phyloP scores from a whole-genome alignment of 2,113 vertebrate species.

The Hypocryptadius cinnamomeus region DNA sequence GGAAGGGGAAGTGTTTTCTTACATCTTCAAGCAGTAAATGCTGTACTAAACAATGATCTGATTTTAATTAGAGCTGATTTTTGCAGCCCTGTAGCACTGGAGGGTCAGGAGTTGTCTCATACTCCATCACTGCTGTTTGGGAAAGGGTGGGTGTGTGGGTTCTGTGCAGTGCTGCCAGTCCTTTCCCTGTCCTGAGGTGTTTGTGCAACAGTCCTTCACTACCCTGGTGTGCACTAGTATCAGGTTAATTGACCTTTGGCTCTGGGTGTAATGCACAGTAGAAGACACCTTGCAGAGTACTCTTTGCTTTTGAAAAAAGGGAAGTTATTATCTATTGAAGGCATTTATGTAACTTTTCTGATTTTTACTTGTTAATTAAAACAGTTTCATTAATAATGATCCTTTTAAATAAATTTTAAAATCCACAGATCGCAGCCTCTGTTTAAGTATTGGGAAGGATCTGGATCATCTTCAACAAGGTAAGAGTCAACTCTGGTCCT shows the following conservation, averaged over 20 bases:
- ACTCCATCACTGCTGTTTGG: background rate
- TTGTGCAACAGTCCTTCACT: background rate
- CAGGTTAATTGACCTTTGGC: background rate
- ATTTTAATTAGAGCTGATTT: background rate
- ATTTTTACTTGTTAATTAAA: background rate
- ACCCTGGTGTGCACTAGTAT: rapidly evolving
- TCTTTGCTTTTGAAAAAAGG: background rate
- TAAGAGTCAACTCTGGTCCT: background rate
- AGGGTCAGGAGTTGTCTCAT: background rate
- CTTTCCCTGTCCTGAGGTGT: background rate
- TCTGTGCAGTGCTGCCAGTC: background rate
- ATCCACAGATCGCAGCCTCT: constrained; percentile 21
- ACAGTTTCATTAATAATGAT: background rate
- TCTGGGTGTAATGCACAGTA: rapidly evolving
- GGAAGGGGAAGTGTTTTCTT: background rate
- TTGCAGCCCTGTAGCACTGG: background rate
- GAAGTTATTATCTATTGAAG: background rate
- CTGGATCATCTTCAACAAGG: constrained; percentile 14
- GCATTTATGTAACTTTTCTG: background rate
- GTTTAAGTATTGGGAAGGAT: background rate
- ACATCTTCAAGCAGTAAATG: background rate
- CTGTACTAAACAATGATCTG: background rate
- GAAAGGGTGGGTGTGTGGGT: background rate
- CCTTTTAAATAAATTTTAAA: background rate
- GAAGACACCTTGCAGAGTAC: background rate